A percentile compares a stretch with the other conserved stretches of the same genome.
phyloP scores from a whole-genome alignment of 2,797 vertebrate species.

The Otolemur crassicaudatus region DNA sequence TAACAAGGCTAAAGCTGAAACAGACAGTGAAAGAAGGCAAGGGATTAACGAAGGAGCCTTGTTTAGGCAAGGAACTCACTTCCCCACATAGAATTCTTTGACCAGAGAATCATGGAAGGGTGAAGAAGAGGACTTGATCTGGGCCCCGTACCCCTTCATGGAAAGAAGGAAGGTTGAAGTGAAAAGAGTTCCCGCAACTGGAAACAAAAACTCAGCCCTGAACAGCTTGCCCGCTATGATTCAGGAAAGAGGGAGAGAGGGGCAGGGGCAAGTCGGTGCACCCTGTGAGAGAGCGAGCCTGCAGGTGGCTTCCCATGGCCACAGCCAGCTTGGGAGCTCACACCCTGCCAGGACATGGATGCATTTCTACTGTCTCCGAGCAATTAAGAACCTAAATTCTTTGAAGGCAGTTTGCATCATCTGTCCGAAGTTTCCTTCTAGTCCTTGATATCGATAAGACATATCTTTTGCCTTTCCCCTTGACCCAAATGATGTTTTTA shows the following conservation, averaged over 20 bases:
- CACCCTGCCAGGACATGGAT: neutral
- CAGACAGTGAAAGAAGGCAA: neutral
- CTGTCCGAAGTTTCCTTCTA: neutral
- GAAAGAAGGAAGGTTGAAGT: neutral
- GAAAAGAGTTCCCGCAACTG: neutral
- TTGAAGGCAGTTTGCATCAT: neutral
- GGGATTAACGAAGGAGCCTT: neutral
- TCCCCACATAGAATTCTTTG: neutral
- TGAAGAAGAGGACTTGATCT: neutral
- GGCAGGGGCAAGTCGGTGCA: neutral
- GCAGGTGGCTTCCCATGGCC: neutral
- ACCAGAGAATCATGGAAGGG: neutral
- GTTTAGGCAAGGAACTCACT: neutral
- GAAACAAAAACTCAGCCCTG: neutral
- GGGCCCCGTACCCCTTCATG: neutral
- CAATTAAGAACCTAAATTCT: neutral
- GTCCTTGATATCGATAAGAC: neutral
- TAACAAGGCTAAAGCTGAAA: neutral
- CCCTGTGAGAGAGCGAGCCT: too few relatives aligned
- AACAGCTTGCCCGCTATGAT: neutral
- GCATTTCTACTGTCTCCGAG: neutral
- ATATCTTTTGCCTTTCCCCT: neutral
- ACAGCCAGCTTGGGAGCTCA: neutral
- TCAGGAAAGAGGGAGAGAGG: neutral
- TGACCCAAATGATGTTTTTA: neutral